Percentiles rank a stretch among this genome's conserved stretches.
Evolutionary conservation across 2,113 vertebrate species (phyloP).

Genomic region (Rhinogobius similis): DNA sequence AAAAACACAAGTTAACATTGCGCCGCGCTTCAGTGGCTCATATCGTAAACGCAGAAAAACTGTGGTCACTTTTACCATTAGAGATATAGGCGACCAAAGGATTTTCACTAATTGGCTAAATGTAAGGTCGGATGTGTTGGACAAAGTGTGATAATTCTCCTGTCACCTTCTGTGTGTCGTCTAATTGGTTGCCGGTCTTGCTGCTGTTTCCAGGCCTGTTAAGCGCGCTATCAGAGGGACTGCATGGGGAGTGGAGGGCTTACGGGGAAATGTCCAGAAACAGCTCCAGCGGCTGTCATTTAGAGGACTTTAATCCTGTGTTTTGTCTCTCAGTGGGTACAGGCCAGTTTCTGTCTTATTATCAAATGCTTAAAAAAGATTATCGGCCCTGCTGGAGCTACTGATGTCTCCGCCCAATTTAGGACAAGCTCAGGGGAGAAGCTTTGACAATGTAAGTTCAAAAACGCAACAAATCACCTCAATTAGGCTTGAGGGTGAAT

Average conservation of each 20-base stretch:
- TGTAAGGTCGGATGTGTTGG: constrained; percentile 44
- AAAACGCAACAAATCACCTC: constrained; percentile 6
- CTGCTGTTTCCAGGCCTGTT: neutral
- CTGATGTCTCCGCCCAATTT: constrained; percentile 68
- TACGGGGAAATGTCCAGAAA: constrained; percentile 26
- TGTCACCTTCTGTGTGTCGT: constrained; percentile 54
- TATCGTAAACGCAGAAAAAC: too few relatives aligned
- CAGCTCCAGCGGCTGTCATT: constrained; percentile 60
- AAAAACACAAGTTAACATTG: too few relatives aligned
- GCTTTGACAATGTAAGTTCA: constrained; percentile 23
- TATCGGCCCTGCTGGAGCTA: constrained; percentile 42
- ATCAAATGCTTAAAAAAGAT: constrained; percentile 66
- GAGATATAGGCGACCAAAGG: neutral
- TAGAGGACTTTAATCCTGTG: constrained; percentile 64
- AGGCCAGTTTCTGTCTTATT: constrained; percentile 58
- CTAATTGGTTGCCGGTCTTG: constrained; percentile 58
- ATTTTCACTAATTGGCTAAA: constrained; percentile 55
- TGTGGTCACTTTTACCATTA: too few relatives aligned
- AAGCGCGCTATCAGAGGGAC: constrained; percentile 39
- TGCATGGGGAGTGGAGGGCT: constrained; percentile 21
- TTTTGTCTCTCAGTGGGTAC: constrained; percentile 43
- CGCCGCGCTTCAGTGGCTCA: too few relatives aligned
- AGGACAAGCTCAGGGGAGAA: constrained; percentile 43
- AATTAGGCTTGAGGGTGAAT: neutral
- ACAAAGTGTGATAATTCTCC: constrained; percentile 46